Base-by-base conservation (phyloP, 1,140 invertebrate species). In the Antheraea mylitta region DNA sequence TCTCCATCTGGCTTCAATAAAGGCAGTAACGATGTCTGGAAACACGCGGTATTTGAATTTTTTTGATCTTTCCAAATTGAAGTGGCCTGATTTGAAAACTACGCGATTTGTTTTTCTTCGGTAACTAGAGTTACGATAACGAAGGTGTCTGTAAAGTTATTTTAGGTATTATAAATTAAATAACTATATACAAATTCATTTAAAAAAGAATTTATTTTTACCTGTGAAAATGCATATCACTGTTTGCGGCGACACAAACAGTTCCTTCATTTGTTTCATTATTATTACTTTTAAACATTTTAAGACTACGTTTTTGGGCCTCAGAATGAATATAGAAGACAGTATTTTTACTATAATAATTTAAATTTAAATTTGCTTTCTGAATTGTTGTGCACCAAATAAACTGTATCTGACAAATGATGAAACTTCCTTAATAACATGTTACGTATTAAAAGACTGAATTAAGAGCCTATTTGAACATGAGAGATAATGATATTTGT, bases 51-150 rank as follows among this genome's bases (percentile, higher is more conserved):
- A 81, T 67, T 90, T 86, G 6, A 93, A 84, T 77, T 94, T 94
- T 77, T 94, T 94, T 86, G 69, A 94, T 93, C 88, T 95, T 92
- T 76, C 93, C 7, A 96, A 92, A 77, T 96, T 96, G 38, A 94
- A 94, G 62, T 94, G 94, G 2, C 95, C 95, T 80, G 94, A 94
- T 87, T 96, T 95, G 66, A 93, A 93, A 7, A 96, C 94, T 13
- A 95, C 87, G 0, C 94, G 80, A 36, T 80, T 68, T 68, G 10
- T 59, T 69, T 76, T 74, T 65, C 67, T 73, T 59, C 73, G 70
- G 8, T 65, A 63, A 10, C 66, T 72, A 11, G 78, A 79, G 64
- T 59, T 74, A 42, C 76, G 71, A 60, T 45, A 71, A 53, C 68
- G 63, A 16, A 68, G 70, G 53, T 73, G 67, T 61, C 79, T 81